A percentile compares a stretch with the other conserved stretches of the same genome.
phyloP scores from a whole-genome alignment of 2,797 vertebrate genomes.

The Etheostoma nigrum region DNA sequence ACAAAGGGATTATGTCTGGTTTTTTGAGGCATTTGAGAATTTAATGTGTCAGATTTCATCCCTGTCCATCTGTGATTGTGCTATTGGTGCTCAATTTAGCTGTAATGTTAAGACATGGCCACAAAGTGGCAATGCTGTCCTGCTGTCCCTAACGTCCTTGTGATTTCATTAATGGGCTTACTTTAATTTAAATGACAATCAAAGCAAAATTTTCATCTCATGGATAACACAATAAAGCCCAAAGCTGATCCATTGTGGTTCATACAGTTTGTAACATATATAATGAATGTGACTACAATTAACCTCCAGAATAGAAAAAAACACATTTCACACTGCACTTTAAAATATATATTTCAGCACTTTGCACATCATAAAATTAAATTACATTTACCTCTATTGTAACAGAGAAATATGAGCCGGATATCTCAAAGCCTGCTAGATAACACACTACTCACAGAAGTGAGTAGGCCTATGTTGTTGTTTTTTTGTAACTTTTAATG shows the following conservation, averaged over 20 bases:
- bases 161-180: neutral
- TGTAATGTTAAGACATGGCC: slow-evolving; percentile 40
- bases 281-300: neutral
- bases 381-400: neutral
- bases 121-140: slow-evolving; percentile 35
- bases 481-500: neutral
- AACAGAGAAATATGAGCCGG: neutral
- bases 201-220: neutral
- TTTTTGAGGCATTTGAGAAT: neutral
- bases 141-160: neutral
- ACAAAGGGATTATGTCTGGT: neutral
- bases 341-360: neutral
- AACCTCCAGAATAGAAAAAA: neutral
- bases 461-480: neutral
- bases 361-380: neutral
- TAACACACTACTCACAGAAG: neutral
- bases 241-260: neutral
- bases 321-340: neutral
- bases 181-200: neutral
- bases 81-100: neutral
- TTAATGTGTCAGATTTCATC: neutral
- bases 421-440: neutral
- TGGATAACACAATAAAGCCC: neutral
- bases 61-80: neutral
- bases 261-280: neutral